A percentile compares a stretch with the other conserved stretches of the same genome.
Evolutionary conservation across 1,140 invertebrate species (phyloP).

Genomic region (Magallana gigas): DNA sequence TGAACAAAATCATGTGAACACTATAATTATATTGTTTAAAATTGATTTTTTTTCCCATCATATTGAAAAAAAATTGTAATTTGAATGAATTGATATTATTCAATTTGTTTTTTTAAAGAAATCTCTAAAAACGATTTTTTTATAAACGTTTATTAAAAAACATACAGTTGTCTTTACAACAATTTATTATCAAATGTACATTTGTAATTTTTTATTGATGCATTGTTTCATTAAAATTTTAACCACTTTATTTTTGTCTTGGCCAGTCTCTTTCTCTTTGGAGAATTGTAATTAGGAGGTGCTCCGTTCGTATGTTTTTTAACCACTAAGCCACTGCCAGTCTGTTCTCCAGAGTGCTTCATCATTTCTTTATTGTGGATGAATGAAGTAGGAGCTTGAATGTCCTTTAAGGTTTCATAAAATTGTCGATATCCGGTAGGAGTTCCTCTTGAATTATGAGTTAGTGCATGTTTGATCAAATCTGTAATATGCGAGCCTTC

Average conservation of each 20-base stretch:
- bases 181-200: background rate
- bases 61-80: background rate
- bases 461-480: constrained; percentile 15
- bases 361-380: background rate
- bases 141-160: background rate
- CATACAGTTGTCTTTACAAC: background rate
- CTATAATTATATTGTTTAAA: background rate
- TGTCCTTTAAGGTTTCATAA: background rate
- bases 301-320: background rate
- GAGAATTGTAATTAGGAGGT: too few species aligned
- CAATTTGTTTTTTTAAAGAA: background rate
- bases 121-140: background rate
- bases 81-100: background rate
- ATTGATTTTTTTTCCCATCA: background rate
- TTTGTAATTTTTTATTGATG: background rate
- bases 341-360: background rate
- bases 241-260: constrained; percentile 32
- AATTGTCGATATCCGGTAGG: constrained; percentile 31
- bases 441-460: background rate
- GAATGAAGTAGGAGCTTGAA: constrained; percentile 17
- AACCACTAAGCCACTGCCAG: background rate
- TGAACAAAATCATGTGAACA: too few species aligned
- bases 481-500: constrained; percentile 23
- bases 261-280: background rate
- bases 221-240: background rate